phyloP scores from a whole-genome alignment of 2,113 vertebrate species.

The Picathartes gymnocephalus region DNA sequence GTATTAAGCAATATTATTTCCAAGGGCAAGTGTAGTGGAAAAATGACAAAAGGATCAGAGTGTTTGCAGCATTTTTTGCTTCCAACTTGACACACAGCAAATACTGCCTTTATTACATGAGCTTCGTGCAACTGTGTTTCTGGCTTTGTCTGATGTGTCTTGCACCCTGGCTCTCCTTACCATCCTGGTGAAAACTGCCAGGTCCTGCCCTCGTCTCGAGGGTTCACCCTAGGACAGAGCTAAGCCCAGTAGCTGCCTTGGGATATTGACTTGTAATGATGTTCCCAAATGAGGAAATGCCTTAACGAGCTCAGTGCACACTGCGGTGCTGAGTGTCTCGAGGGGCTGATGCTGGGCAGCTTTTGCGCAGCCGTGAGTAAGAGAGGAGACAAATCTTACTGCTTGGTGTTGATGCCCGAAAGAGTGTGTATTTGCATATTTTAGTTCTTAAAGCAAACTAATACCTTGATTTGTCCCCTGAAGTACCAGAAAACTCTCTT shows the following conservation, averaged over 20 bases:
- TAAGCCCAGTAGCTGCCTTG: not conserved
- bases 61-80: not conserved
- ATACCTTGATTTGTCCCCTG: not conserved
- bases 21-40: conserved; percentile 32
- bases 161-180: not conserved
- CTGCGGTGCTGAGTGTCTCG: accelerated
- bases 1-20: conserved; percentile 20
- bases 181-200: not conserved
- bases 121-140: not conserved
- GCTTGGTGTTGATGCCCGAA: not conserved
- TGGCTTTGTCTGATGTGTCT: not conserved
- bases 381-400: not conserved
- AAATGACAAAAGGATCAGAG: conserved; percentile 46
- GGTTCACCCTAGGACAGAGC: not conserved
- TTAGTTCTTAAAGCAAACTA: not conserved
- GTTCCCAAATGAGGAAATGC: not conserved
- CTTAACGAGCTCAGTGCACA: accelerated
- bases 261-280: accelerated
- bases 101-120: not conserved
- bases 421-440: not conserved
- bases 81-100: not conserved
- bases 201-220: not conserved
- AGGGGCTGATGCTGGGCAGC: not conserved
- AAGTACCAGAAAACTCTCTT: not conserved
- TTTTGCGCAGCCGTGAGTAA: accelerated